phyloP scores from a whole-genome alignment of 2,113 vertebrate species.

The Alligator sinensis region DNA sequence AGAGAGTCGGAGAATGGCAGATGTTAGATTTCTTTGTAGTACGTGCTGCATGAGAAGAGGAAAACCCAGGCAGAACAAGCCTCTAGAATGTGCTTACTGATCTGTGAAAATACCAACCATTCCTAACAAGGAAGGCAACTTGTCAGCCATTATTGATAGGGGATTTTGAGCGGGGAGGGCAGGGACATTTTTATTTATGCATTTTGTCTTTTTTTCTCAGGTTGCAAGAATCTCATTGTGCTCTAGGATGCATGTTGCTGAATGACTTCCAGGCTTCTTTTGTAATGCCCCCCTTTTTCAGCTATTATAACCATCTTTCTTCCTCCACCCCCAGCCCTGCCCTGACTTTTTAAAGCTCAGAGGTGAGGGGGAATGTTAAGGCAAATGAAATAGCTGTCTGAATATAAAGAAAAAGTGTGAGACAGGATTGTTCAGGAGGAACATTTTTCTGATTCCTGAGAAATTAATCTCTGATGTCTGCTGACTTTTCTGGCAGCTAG shows the following conservation, averaged over 20 bases:
- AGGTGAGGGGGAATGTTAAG: neutral
- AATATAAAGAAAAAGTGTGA: neutral
- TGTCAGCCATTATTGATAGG: neutral
- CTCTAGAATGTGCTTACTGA: neutral
- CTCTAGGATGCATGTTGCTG: neutral
- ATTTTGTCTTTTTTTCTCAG: neutral
- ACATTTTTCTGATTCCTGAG: neutral
- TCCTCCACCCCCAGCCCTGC: neutral
- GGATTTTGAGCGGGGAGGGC: neutral
- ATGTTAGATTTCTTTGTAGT: neutral
- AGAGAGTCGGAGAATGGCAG: neutral
- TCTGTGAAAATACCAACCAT: neutral
- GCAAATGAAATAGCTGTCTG: slow-evolving; percentile 3
- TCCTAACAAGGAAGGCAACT: neutral
- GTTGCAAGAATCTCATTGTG: neutral
- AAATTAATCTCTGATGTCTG: neutral
- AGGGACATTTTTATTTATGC: neutral
- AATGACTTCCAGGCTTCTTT: neutral
- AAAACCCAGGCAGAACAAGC: neutral
- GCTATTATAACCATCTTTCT: slow-evolving; percentile 2
- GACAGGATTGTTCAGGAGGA: neutral
- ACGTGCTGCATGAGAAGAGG: neutral
- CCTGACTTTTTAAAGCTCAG: neutral
- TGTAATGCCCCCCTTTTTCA: neutral
- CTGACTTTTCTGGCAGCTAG: neutral